Conservation (phyloP, 1,140 invertebrate species). For the Cydia pomonella region DNA sequence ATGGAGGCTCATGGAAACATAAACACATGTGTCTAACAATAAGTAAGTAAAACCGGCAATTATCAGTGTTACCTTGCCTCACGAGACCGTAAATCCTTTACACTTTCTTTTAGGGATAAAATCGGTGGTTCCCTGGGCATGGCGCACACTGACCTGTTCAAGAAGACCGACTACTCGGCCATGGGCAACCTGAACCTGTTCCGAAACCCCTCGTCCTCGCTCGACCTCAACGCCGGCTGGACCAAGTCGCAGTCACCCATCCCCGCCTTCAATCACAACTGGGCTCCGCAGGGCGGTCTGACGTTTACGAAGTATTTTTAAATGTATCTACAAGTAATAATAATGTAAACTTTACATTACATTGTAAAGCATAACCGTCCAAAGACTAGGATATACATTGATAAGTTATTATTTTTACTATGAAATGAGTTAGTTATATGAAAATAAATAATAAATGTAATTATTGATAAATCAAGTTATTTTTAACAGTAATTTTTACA, state of each 20-base stretch:
- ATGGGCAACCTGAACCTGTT: constrained; percentile 64
- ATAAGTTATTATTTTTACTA: not conserved
- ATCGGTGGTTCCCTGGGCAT: constrained; percentile 52
- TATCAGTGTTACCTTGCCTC: not conserved
- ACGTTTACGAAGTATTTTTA: constrained; percentile 10
- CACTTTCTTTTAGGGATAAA: constrained; percentile 48
- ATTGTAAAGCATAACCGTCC: not conserved
- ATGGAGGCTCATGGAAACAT: too few species aligned
- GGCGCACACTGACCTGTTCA: constrained; percentile 49
- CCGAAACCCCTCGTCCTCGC: constrained; percentile 45
- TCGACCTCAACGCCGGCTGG: constrained; percentile 59
- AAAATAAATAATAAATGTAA: too few species aligned
- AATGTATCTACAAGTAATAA: too few species aligned
- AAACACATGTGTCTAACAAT: too few species aligned
- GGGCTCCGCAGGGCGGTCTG: not conserved
- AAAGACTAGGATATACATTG: not conserved
- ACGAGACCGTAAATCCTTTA: not conserved
- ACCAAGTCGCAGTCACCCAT: constrained; percentile 49
- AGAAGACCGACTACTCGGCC: constrained; percentile 55
- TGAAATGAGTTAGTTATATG: too few species aligned
- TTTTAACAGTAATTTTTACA: too few species aligned
- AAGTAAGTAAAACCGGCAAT: too few species aligned
- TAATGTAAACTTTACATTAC: too few species aligned
- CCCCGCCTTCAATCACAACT: constrained; percentile 21
- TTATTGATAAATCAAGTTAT: too few species aligned